Evolutionary conservation across 2,113 vertebrate genomes (phyloP), one percentile per base, ranked within the genome.

Genomic region (Morphnarchus princeps): DNA sequence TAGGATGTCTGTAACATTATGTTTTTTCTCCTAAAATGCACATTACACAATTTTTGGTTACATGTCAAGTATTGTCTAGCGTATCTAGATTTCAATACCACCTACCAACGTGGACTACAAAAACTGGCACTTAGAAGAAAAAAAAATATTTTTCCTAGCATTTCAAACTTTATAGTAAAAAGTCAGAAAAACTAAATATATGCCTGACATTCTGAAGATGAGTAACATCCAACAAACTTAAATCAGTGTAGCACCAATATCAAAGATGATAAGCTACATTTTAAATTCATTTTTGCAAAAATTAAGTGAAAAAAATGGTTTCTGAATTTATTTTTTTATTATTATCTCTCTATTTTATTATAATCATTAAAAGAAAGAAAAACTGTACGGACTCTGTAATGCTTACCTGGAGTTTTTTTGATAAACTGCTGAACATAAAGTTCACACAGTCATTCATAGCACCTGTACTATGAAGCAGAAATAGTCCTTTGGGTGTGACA

Each of bases 391-490:
- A 74, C 2, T 47, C 13, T 61, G 42, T 55, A 94, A 92, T 40
- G 42, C 94, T 47, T 98, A 99, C 99, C 99, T 99, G 99, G 24
- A 99, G 95, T 80, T 99, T 99, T 97, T 99, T 99, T 90, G 98
- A 98, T 67, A 99, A 99, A 92, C 92, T 98, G 47, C 98, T 99
- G 97, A 99, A 99, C 99, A 99, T 99, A 96, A 99, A 99, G 80
- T 97, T 98, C 88, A 99, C 98, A 76, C 99, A 99, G 81, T 99
- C 99, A 25, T 97, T 98, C 73, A 99, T 96, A 77, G 98, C 98
- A 77, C 99, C 99, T 18, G 99, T 99, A 96, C 98, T 98, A 62
- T 99, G 99, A 62, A 99, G 99, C 83, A 99, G 98, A 42, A 99
- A 96, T 24, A 99, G 97, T 86, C 99, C 99, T 98, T 98, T 99